phyloP scores from a whole-genome alignment of 2,797 vertebrate genomes.

The Phrynocephalus guinanensis region DNA sequence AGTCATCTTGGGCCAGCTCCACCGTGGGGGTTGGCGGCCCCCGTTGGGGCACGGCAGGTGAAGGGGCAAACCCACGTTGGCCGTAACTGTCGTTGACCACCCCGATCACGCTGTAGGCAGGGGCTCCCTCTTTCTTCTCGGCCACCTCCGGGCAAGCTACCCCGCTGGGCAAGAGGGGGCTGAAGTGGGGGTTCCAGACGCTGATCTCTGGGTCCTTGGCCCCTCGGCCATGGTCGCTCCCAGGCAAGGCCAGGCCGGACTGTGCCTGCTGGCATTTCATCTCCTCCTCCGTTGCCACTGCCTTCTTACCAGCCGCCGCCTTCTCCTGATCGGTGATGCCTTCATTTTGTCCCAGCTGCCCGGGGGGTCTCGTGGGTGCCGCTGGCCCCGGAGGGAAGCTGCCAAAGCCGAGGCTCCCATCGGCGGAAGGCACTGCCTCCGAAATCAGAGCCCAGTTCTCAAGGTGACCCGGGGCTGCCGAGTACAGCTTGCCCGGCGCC shows the following conservation, averaged over 20 bases:
- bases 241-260: conserved; percentile 42
- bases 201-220: conserved; percentile 70
- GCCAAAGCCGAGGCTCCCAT: conserved; percentile 64
- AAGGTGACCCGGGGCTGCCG: conserved; percentile 74
- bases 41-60: conserved; percentile 21
- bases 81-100: conserved; percentile 68
- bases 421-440: conserved; percentile 44
- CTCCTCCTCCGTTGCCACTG: conserved; percentile 34
- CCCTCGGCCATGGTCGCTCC: conserved; percentile 27
- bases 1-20: conserved; percentile 79
- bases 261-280: conserved; percentile 68
- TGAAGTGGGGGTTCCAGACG: conserved; percentile 78
- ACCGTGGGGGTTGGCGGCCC: conserved; percentile 72
- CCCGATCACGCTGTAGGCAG: conserved; percentile 76
- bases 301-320: conserved; percentile 72
- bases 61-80: conserved; percentile 54
- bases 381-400: conserved; percentile 57
- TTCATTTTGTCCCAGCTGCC: conserved; percentile 58
- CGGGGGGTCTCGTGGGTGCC: conserved; percentile 26
- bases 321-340: conserved; percentile 74
- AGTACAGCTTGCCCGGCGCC: conserved; percentile 71
- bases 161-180: conserved; percentile 51
- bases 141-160: conserved; percentile 52
- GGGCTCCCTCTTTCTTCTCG: conserved; percentile 73
- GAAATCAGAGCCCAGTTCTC: conserved; percentile 76